Conservation (phyloP, 2,888 invertebrate species). For the Ichneumoninae sp. region DNA sequence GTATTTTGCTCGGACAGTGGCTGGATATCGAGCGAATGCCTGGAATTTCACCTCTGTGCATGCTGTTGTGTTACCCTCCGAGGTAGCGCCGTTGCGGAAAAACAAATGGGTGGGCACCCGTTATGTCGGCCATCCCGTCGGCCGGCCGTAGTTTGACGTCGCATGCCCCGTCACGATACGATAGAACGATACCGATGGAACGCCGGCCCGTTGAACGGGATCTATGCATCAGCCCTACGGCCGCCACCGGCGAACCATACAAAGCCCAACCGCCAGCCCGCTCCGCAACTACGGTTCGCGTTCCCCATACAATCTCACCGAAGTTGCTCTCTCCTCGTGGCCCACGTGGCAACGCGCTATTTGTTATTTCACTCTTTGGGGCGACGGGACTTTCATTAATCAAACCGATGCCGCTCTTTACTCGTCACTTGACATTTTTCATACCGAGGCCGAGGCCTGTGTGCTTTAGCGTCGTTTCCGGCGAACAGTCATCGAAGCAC, state of each 20-base stretch:
- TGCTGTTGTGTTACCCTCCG: constrained; percentile 31
- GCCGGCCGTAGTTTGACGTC: constrained; percentile 72
- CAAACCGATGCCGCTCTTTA: constrained; percentile 76
- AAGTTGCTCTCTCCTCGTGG: constrained; percentile 44
- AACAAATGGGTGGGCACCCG: constrained; percentile 42
- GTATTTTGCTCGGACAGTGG: constrained; percentile 46
- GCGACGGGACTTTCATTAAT: constrained; percentile 79
- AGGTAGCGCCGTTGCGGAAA: constrained; percentile 21
- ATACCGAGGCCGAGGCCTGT: constrained; percentile 47
- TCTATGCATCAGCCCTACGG: constrained; percentile 61
- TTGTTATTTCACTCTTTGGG: constrained; percentile 82
- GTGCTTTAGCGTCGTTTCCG: constrained; percentile 4
- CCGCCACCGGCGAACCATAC: constrained; percentile 34
- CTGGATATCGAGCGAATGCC: constrained; percentile 54
- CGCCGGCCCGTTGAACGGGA: constrained; percentile 62
- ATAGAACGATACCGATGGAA: constrained; percentile 69
- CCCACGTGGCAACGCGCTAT: constrained; percentile 76
- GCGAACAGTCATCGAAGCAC: constrained; percentile 31
- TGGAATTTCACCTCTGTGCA: constrained; percentile 51
- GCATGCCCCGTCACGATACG: constrained; percentile 76
- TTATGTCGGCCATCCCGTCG: constrained; percentile 27
- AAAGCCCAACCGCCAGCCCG: constrained; percentile 23
- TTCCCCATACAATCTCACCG: constrained; percentile 2
- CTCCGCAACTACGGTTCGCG: constrained; percentile 5
- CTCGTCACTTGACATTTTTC: constrained; percentile 77